Percentiles rank a stretch among this genome's conserved stretches.
These are phyloP conservation scores for Denticeps clupeoides DNA, from an alignment of 2,797 vertebrate species.

Conservation along the genomic window DNA sequence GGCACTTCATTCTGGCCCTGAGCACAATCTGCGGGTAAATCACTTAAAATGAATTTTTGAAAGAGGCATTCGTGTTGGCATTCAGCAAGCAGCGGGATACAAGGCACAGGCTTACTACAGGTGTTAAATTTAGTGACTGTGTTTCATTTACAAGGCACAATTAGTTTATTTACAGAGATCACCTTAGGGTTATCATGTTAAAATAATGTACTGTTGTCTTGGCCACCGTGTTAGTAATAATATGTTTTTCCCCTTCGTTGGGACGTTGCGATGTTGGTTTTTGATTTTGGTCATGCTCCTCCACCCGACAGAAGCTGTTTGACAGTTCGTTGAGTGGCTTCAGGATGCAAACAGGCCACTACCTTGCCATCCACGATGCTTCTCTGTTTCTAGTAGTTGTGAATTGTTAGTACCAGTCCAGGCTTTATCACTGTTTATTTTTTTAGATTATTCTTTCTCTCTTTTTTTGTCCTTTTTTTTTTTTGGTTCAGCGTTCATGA, in stretches of 20 bases:
- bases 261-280: slow-evolving; percentile 33
- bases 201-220: slow-evolving; percentile 45
- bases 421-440: slow-evolving; percentile 40
- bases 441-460: slow-evolving; percentile 35
- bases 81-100: slow-evolving; percentile 72
- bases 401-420: slow-evolving; percentile 77
- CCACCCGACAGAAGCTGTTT: slow-evolving; percentile 45
- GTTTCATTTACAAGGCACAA: slow-evolving; percentile 77
- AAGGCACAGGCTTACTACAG: slow-evolving; percentile 69
- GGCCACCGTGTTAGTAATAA: slow-evolving; percentile 73
- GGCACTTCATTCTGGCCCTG: slow-evolving; percentile 43
- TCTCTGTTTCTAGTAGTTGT: slow-evolving; percentile 56
- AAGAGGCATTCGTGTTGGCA: slow-evolving; percentile 59
- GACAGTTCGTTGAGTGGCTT: slow-evolving; percentile 47
- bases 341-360: slow-evolving; percentile 69
- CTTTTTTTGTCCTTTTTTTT: slow-evolving; percentile 34
- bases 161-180: slow-evolving; percentile 84
- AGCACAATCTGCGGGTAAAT: slow-evolving; percentile 49
- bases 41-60: slow-evolving; percentile 32
- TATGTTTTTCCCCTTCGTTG: too few relatives aligned
- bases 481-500: slow-evolving; percentile 65
- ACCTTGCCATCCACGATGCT: slow-evolving; percentile 56
- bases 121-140: slow-evolving; percentile 76
- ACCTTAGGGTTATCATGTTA: slow-evolving; percentile 62
- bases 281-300: slow-evolving; percentile 58